Conservation (phyloP, 1,140 invertebrate species). For the Papilio xuthus region DNA sequence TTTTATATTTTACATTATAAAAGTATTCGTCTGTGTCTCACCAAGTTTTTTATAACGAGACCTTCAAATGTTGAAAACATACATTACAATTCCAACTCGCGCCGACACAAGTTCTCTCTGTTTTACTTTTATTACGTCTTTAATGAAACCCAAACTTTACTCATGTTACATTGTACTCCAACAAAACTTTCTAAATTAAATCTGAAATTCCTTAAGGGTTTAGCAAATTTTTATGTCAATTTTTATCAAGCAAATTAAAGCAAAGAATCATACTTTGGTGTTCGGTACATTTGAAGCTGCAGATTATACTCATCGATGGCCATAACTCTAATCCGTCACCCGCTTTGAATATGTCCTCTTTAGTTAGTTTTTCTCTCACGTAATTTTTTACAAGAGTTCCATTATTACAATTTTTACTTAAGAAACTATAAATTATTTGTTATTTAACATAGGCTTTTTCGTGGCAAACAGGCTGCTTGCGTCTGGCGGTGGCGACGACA, state of each 20-base stretch:
- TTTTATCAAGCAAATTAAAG: neutral
- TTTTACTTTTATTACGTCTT: slow-evolving; percentile 26
- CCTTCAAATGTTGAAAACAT: slow-evolving; percentile 6
- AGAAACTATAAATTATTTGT: too few relatives aligned
- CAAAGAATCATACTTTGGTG: neutral
- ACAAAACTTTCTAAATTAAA: slow-evolving; percentile 22
- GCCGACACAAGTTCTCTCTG: slow-evolving; percentile 1
- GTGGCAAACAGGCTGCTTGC: too few relatives aligned
- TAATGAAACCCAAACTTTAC: slow-evolving; percentile 23
- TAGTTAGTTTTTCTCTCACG: too few relatives aligned
- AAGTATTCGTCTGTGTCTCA: slow-evolving; percentile 3
- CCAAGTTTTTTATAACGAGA: slow-evolving; percentile 15
- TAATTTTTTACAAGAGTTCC: too few relatives aligned
- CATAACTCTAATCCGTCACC: too few relatives aligned
- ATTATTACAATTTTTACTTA: too few relatives aligned
- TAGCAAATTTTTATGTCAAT: neutral
- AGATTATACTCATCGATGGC: too few relatives aligned
- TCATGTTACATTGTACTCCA: slow-evolving; percentile 8
- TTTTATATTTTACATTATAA: neutral
- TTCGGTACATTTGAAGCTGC: too few relatives aligned
- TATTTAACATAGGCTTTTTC: too few relatives aligned
- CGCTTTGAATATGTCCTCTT: too few relatives aligned
- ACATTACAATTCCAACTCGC: slow-evolving; percentile 7
- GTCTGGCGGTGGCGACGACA: too few relatives aligned
- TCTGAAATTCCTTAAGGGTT: slow-evolving; percentile 3